phyloP scores from a whole-genome alignment of 2,888 invertebrate species.

The Strigamia transsilvanica region DNA sequence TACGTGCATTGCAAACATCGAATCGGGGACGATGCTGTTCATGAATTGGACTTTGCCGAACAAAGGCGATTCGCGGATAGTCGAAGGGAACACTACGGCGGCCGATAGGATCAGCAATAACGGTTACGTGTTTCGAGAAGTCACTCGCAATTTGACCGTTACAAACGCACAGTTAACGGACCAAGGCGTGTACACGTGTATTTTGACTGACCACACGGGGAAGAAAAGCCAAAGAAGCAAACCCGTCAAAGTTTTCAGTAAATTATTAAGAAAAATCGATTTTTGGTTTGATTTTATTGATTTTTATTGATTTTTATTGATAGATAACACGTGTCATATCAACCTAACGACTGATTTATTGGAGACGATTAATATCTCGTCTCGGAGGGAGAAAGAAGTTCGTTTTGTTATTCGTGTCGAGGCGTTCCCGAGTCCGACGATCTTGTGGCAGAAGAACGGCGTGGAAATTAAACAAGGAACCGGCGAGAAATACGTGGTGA shows the following conservation, averaged over 20 bases:
- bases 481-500: conserved; percentile 52
- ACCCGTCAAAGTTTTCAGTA: conserved; percentile 55
- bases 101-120: conserved; percentile 49
- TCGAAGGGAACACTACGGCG: conserved; percentile 34
- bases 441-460: conserved; percentile 54
- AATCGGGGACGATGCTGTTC: conserved; percentile 58
- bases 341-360: conserved; percentile 52
- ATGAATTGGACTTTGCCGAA: conserved; percentile 59
- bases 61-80: conserved; percentile 41
- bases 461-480: conserved; percentile 28
- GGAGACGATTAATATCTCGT: conserved; percentile 24
- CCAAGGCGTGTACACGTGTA: conserved; percentile 55
- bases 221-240: conserved; percentile 52
- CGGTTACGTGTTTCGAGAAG: conserved; percentile 52
- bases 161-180: conserved; percentile 52
- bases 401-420: conserved; percentile 53
- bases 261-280: too few relatives aligned
- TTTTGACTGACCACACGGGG: conserved; percentile 55
- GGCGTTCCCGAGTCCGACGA: conserved; percentile 54
- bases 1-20: conserved; percentile 58
- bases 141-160: conserved; percentile 54
- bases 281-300: too few relatives aligned
- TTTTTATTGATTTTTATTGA: neutral
- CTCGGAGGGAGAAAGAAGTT: conserved; percentile 46
- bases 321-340: conserved; percentile 55